Evolutionary conservation across 2,888 invertebrate species (phyloP), one percentile per base, ranked within the genome.

Genomic region (Nomada hirtipes): DNA sequence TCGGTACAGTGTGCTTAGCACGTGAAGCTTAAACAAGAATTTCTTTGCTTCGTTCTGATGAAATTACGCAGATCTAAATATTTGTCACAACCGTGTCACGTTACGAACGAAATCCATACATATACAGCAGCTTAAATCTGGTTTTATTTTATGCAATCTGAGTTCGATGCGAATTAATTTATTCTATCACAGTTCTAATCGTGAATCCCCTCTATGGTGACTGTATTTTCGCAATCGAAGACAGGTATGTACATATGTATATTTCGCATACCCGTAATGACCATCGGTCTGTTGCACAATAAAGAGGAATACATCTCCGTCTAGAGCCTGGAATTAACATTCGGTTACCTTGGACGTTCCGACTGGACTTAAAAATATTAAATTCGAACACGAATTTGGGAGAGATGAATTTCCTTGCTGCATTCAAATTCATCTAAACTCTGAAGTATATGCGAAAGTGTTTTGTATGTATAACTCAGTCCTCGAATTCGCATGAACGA

Each of bases 211-310:
- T 1, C 29, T 0, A 11, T 15, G 50, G 13, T 20, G 47, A 47
- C 23, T 18, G 18, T 26, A 20, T 29, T 64, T 64, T 4, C 55
- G 23, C 42, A 68, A 68, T 18, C 36, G 52, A 44, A 23, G 36
- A 36, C 7, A 36, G 36, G 36, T 36, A 36, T 36, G 36, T 36
- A 36, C 36, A 7, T 36, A 36, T 36, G 23, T 44, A 23, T 44
- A 44, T 44, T 55, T 68, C 18, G 42, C 68, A 26, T 55, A 53
- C 55, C 42, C n/a, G 55, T n/a, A 9, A 68, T 55, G 42, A 53
- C 15, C 55, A 42, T 68, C 15, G 9, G 23, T 11, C 4, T n/a
- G 10, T 18, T 18, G 68, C 55, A n/a, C 44, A 18, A 68, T 18
- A 55, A 23, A 23, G 26, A 23, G 10, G 42, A 18, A 26, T 23